phyloP scores from a whole-genome alignment of 2,113 vertebrate genomes.

The Tonatia bakeri region DNA sequence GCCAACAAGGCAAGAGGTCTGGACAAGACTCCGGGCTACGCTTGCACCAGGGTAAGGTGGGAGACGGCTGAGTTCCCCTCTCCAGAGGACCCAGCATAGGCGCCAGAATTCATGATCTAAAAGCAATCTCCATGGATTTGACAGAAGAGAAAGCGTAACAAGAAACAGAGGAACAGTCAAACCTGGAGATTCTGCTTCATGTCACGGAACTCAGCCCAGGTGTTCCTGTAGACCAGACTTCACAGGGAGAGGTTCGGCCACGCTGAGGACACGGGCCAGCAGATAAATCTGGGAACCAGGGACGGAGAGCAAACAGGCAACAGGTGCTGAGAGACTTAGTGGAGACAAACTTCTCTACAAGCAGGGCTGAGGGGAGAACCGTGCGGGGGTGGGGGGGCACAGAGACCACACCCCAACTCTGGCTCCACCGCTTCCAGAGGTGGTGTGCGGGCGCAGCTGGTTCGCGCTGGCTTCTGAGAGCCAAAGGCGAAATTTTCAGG shows the following conservation, averaged over 20 bases:
- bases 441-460: not conserved
- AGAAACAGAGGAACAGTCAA: not conserved
- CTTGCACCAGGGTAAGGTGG: not conserved
- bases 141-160: not conserved
- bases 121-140: not conserved
- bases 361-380: not conserved
- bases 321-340: not conserved
- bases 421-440: rapidly evolving
- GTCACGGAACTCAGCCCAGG: not conserved
- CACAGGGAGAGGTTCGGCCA: not conserved
- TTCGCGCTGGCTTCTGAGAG: not conserved
- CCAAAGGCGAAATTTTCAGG: not conserved
- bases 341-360: not conserved
- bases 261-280: not conserved
- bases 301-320: not conserved
- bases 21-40: not conserved
- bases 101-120: not conserved
- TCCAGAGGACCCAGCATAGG: not conserved
- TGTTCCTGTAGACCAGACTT: not conserved
- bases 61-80: not conserved
- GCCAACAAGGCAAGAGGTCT: not conserved
- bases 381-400: not conserved
- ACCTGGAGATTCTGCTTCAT: not conserved
- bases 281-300: not conserved
- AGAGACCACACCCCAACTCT: not conserved